phyloP scores from a whole-genome alignment of 2,888 invertebrate genomes.

The Amblyjoppa proteus region DNA sequence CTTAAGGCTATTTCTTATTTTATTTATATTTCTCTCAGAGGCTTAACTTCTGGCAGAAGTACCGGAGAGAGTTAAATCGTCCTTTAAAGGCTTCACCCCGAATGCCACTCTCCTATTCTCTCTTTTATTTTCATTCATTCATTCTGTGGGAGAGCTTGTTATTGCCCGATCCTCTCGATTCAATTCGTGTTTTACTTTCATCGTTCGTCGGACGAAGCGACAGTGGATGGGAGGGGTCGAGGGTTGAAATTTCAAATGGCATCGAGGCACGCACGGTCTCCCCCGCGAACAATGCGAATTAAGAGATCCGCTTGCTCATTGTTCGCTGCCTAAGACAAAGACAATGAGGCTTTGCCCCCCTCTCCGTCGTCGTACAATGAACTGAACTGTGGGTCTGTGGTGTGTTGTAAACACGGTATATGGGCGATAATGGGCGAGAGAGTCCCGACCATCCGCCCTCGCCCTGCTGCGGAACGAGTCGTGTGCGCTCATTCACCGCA shows the following conservation, averaged over 20 bases:
- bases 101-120: not conserved
- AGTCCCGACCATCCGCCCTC: conserved; percentile 25
- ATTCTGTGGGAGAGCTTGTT: conserved; percentile 17
- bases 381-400: conserved; percentile 16
- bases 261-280: conserved; percentile 55
- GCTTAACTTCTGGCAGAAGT: not conserved
- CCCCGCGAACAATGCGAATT: conserved; percentile 58
- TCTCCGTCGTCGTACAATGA: not conserved
- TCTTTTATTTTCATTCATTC: conserved; percentile 38
- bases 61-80: not conserved
- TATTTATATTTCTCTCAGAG: not conserved
- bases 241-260: conserved; percentile 66
- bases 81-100: not conserved
- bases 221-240: not conserved
- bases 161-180: conserved; percentile 49
- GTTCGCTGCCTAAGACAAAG: conserved; percentile 54
- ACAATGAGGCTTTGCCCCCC: conserved; percentile 29
- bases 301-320: conserved; percentile 59
- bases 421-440: conserved; percentile 40
- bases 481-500: conserved; percentile 6
- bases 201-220: conserved; percentile 50
- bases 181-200: conserved; percentile 58
- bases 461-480: conserved; percentile 10
- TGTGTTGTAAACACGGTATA: conserved; percentile 16
- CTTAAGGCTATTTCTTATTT: not conserved